Evolutionary conservation across 2,797 vertebrate species (phyloP).

Genomic region (Morelia viridis): DNA sequence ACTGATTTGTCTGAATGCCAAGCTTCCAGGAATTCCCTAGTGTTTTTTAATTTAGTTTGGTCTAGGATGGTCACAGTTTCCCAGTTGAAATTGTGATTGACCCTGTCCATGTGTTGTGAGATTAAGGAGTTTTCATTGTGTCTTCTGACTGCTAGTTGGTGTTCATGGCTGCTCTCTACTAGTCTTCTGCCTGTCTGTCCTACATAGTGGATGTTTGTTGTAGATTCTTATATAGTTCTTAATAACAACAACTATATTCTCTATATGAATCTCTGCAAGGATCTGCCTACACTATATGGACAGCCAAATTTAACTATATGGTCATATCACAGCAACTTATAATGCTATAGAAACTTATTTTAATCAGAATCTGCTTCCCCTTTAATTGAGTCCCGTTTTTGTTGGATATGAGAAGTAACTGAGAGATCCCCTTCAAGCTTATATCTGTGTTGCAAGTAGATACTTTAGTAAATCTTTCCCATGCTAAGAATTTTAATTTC

Average conservation of each 20-base stretch:
- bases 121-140: not conserved
- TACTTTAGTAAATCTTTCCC: not conserved
- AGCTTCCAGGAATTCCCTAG: not conserved
- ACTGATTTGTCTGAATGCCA: not conserved
- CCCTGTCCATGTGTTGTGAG: not conserved
- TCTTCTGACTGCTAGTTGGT: not conserved
- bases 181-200: not conserved
- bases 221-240: too few relatives aligned
- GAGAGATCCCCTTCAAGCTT: not conserved
- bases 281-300: not conserved
- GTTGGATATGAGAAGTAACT: not conserved
- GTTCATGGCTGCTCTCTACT: not conserved
- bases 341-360: not conserved
- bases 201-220: not conserved
- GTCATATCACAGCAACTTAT: too few relatives aligned
- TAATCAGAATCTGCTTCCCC: not conserved
- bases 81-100: not conserved
- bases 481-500: not conserved
- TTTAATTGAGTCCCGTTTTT: not conserved
- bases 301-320: not conserved
- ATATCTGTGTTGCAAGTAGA: not conserved
- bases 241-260: too few relatives aligned
- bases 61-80: too few relatives aligned
- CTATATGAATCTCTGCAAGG: too few relatives aligned
- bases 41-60: not conserved